Conservation (phyloP, 1,140 invertebrate genomes). For the Brachionus paranguensis region DNA sequence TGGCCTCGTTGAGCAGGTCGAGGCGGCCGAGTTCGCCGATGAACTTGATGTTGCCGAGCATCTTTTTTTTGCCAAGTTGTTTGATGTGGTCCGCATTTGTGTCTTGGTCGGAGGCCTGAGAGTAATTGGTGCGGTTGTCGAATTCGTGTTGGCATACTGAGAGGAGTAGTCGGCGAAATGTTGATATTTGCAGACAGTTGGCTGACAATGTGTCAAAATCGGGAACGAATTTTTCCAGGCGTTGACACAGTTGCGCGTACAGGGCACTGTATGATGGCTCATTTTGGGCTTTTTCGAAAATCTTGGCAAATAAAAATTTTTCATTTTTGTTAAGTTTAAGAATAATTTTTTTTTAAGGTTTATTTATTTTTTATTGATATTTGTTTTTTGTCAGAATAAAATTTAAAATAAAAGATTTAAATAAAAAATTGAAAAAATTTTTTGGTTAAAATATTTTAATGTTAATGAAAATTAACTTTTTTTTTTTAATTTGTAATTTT, state of each 20-base stretch:
- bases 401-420: too few species aligned
- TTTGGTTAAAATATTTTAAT: too few species aligned
- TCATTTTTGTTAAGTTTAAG: background rate
- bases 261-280: constrained; percentile 83
- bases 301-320: constrained; percentile 44
- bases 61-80: constrained; percentile 13
- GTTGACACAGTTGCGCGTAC: constrained; percentile 72
- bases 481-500: too few species aligned
- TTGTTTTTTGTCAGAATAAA: too few species aligned
- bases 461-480: too few species aligned
- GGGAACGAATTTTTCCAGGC: constrained; percentile 44
- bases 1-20: constrained; percentile 77
- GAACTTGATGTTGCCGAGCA: constrained; percentile 58
- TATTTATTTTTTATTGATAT: too few species aligned
- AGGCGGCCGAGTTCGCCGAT: constrained; percentile 87
- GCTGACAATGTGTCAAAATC: background rate
- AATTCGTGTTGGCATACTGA: constrained; percentile 79
- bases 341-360: background rate
- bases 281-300: constrained; percentile 71
- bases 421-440: too few species aligned
- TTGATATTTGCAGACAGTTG: constrained; percentile 13
- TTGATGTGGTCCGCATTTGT: background rate
- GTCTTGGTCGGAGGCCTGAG: background rate
- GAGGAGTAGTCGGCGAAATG: constrained; percentile 73
- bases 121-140: constrained; percentile 46